These are phyloP conservation scores for Phlogophora meticulosa DNA, from an alignment of 2,888 invertebrate genomes.

Conservation along the genomic window DNA sequence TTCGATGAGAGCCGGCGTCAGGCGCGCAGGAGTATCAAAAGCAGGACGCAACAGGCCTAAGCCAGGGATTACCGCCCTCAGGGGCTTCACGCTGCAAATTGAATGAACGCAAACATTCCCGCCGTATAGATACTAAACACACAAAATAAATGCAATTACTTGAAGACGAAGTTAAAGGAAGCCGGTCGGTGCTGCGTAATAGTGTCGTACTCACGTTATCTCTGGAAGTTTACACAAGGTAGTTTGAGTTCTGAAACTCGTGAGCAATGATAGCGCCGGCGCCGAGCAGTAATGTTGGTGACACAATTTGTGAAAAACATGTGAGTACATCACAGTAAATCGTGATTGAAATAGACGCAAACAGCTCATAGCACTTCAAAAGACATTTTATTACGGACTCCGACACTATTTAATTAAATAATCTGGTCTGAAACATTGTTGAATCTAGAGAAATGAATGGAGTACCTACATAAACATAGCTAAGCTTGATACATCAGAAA, in stretches of 20 bases:
- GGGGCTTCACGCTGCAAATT: constrained; percentile 88
- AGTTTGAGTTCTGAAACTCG: constrained; percentile 32
- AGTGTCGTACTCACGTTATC: constrained; percentile 37
- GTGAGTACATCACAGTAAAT: constrained; percentile 15
- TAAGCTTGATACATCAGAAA: constrained; percentile 27
- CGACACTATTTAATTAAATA: constrained; percentile 32
- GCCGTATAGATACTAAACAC: constrained; percentile 68
- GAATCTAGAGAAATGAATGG: constrained; percentile 32
- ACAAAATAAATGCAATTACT: constrained; percentile 77
- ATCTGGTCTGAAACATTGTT: constrained; percentile 22
- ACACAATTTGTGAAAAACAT: constrained; percentile 34
- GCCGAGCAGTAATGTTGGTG: constrained; percentile 18
- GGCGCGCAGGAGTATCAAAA: constrained; percentile 75
- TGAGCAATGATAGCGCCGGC: constrained; percentile 20
- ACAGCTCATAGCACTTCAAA: constrained; percentile 26
- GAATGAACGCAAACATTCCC: constrained; percentile 85
- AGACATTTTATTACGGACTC: constrained; percentile 39
- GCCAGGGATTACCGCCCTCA: constrained; percentile 85
- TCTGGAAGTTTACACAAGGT: constrained; percentile 30
- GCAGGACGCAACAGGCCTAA: constrained; percentile 86
- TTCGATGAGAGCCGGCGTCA: constrained; percentile 54
- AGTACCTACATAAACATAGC: constrained; percentile 28
- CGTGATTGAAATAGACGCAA: constrained; percentile 22
- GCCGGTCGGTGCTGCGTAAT: constrained; percentile 53
- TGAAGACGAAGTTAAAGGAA: constrained; percentile 64